Conservation (phyloP, 1,140 invertebrate genomes). For the Ganaspis sp. region DNA sequence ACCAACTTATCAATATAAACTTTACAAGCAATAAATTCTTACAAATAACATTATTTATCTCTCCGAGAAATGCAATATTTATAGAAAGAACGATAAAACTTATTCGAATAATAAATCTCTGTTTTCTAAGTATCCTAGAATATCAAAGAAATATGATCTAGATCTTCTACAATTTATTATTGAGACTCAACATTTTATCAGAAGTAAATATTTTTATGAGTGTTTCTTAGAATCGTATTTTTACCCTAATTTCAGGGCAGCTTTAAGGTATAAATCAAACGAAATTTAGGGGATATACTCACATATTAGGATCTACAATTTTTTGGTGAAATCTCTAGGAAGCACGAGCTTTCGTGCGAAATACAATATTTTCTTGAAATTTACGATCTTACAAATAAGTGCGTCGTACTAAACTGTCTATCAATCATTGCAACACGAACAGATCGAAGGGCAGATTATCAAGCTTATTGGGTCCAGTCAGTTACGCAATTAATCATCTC, state of each 20-base stretch:
- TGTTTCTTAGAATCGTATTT: slow-evolving; percentile 14
- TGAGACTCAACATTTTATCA: background rate
- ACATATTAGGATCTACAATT: background rate
- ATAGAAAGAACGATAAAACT: slow-evolving; percentile 5
- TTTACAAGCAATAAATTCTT: background rate
- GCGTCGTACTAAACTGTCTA: background rate
- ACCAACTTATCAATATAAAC: background rate
- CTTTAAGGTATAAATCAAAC: slow-evolving; percentile 8
- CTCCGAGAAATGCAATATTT: background rate
- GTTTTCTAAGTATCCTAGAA: background rate
- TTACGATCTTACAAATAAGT: background rate
- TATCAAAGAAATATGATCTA: background rate
- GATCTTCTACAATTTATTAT: background rate
- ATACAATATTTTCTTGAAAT: background rate
- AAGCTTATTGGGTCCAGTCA: background rate
- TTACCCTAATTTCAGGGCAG: slow-evolving; percentile 5
- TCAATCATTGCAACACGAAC: background rate
- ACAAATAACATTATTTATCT: background rate
- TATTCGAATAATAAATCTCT: background rate
- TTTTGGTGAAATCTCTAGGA: background rate
- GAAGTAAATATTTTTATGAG: background rate
- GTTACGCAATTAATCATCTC: slow-evolving; percentile 19
- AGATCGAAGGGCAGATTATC: slow-evolving; percentile 7
- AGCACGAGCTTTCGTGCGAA: background rate
- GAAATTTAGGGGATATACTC: background rate